Percentiles rank a stretch among this genome's conserved stretches.
phyloP scores from a whole-genome alignment of 2,797 vertebrate species.

The Sebastiscus tertius region DNA sequence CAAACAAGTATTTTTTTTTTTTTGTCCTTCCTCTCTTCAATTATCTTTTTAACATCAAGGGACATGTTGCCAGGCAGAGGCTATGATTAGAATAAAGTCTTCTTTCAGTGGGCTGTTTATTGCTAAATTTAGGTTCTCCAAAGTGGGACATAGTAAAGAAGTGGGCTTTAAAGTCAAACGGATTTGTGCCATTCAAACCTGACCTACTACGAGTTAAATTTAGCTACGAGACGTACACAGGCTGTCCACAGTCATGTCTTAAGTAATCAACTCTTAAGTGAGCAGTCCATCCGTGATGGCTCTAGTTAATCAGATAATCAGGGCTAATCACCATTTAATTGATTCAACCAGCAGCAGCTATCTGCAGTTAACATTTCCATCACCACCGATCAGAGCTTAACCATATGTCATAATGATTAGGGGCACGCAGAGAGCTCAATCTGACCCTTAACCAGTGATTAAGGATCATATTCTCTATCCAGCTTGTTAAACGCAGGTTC shows the following conservation, averaged over 20 bases:
- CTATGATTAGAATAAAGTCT: slow-evolving; percentile 56
- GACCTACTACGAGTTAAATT: slow-evolving; percentile 40
- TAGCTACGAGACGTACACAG: slow-evolving; percentile 25
- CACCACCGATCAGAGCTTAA: slow-evolving; percentile 51
- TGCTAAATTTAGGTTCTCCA: slow-evolving; percentile 50
- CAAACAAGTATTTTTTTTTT: slow-evolving; percentile 24
- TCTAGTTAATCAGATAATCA: slow-evolving; percentile 78
- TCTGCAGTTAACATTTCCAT: slow-evolving; percentile 63
- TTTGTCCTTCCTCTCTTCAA: background rate
- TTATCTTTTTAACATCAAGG: slow-evolving; percentile 57
- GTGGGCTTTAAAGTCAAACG: slow-evolving; percentile 34
- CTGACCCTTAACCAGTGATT: slow-evolving; percentile 21
- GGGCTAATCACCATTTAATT: slow-evolving; percentile 71
- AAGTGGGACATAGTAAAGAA: slow-evolving; percentile 43
- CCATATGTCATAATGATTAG: slow-evolving; percentile 56
- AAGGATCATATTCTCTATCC: background rate
- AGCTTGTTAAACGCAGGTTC: background rate
- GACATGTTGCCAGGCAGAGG: slow-evolving; percentile 35
- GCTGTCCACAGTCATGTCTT: slow-evolving; percentile 46
- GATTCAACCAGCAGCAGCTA: slow-evolving; percentile 57
- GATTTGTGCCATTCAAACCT: slow-evolving; percentile 23
- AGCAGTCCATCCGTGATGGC: slow-evolving; percentile 41
- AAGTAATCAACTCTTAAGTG: slow-evolving; percentile 65
- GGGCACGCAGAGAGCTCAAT: background rate
- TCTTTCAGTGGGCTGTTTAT: slow-evolving; percentile 35